Base-by-base conservation (phyloP, 2,113 vertebrate species). In the Ailurus styani region DNA sequence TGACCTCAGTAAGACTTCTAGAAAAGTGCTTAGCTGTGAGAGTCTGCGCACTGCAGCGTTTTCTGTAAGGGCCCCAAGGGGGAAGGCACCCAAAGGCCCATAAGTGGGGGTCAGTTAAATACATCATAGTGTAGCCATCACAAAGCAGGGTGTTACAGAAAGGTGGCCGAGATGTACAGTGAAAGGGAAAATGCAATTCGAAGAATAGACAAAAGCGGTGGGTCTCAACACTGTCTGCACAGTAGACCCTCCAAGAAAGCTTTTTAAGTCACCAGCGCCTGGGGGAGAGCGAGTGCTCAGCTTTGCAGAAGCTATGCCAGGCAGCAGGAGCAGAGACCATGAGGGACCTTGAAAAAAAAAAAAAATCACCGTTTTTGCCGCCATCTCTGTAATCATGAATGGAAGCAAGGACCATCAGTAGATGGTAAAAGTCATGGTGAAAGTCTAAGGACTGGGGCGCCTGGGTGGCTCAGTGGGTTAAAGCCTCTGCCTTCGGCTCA, bases 121-220 rank as follows among this genome's bases (percentile, higher is more conserved):
- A 81, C 37, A n/a, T 77, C 1, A 37, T 3, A 68, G 45, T 0
- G 0, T 2, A 13, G 52, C 37, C 18, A 37, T 42, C 37, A 14
- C 91, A 8, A 47, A 52, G 64, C 45, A 27, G 27, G 72, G 8
- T 2, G 0, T 62, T 14, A 7, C 3, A 29, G 55, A 54, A n/a
- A 87, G 52, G 37, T 23, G 45, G 45, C 50, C 55, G 20, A 64
- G 86, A 54, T 1, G 12, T 20, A 14, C n/a, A 29, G 5, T 37
- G 3, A 64, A 82, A 55, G 42, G 70, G 40, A 21, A 90, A 91
- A 85, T 0, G 27, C 9, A 54, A 40, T 40, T 40, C 0, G 5
- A 85, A 91, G 83, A 54, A 91, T 1, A 57, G 54, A 97, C 64
- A 45, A 64, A 73, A 88, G 8, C 3, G 0, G 21, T 27, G 66